Conservation (phyloP, 2,113 vertebrate species). For the Raja brachyura region DNA sequence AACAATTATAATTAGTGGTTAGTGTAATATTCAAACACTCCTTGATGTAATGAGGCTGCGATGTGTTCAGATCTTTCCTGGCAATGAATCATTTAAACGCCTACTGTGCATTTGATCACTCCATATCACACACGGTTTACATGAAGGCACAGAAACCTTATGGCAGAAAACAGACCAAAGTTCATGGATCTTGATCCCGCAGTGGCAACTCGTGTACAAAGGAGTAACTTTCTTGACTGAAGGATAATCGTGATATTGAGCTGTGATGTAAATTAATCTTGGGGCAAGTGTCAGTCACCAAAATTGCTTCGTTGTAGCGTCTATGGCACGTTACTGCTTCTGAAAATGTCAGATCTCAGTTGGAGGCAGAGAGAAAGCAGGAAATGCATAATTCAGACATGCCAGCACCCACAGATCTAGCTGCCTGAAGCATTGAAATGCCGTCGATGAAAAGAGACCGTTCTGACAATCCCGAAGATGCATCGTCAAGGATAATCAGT, state of each 20-base stretch:
- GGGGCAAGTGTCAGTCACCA: not conserved
- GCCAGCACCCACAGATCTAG: not conserved
- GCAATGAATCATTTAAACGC: not conserved
- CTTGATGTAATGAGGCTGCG: not conserved
- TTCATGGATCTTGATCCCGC: not conserved
- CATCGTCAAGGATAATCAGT: no score
- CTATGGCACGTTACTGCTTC: not conserved
- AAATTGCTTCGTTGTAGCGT: not conserved
- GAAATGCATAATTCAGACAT: not conserved
- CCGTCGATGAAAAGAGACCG: not conserved
- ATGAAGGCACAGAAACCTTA: not conserved
- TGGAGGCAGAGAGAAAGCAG: not conserved
- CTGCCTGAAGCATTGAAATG: no score
- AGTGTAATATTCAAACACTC: not conserved
- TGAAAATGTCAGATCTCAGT: not conserved
- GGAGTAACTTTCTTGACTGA: not conserved
- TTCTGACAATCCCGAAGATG: not conserved
- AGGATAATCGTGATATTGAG: not conserved
- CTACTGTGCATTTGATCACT: not conserved
- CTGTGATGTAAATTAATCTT: not conserved
- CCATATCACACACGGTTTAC: not conserved
- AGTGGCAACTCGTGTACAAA: not conserved
- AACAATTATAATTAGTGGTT: not conserved
- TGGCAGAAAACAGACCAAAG: not conserved
- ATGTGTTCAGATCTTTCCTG: not conserved